Conservation (phyloP, 2,888 invertebrate species). For the Zygogramma bicolorata region DNA sequence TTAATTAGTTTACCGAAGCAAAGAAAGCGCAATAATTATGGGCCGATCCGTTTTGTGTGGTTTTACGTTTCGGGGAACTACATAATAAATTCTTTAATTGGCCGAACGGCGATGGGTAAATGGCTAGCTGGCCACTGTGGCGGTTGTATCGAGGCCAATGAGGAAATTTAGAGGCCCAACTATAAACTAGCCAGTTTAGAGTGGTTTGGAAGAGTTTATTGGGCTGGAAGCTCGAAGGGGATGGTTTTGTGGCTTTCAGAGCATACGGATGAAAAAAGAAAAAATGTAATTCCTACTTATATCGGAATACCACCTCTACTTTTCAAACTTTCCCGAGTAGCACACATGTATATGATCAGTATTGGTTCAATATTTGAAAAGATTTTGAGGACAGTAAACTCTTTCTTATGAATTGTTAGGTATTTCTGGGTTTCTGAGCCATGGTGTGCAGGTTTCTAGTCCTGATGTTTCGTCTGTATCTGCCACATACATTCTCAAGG, state of each 20-base stretch:
- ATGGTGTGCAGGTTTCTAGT: no score
- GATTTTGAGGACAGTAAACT: no score
- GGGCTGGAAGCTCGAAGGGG: neutral
- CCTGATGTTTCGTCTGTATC: no score
- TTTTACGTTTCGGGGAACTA: conserved; percentile 32
- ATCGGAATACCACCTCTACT: neutral
- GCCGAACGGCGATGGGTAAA: conserved; percentile 51
- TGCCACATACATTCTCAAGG: no score
- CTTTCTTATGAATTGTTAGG: no score
- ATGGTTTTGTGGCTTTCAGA: neutral
- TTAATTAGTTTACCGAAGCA: conserved; percentile 31
- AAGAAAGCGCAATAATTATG: conserved; percentile 13
- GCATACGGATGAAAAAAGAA: neutral
- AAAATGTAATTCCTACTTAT: neutral
- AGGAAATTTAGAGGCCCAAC: conserved; percentile 17
- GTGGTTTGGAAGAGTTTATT: neutral
- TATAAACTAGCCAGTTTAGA: neutral
- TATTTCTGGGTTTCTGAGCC: no score
- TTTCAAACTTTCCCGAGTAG: no score
- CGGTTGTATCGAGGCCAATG: conserved; percentile 43
- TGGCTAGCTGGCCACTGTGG: conserved; percentile 42
- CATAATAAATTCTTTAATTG: conserved; percentile 39
- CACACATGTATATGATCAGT: no score
- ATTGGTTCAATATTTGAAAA: no score
- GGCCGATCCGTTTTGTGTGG: conserved; percentile 7